A percentile compares a stretch with the other conserved stretches of the same genome.
phyloP scores from a whole-genome alignment of 2,888 invertebrate species.

The Coronaproctus castanopsis region DNA sequence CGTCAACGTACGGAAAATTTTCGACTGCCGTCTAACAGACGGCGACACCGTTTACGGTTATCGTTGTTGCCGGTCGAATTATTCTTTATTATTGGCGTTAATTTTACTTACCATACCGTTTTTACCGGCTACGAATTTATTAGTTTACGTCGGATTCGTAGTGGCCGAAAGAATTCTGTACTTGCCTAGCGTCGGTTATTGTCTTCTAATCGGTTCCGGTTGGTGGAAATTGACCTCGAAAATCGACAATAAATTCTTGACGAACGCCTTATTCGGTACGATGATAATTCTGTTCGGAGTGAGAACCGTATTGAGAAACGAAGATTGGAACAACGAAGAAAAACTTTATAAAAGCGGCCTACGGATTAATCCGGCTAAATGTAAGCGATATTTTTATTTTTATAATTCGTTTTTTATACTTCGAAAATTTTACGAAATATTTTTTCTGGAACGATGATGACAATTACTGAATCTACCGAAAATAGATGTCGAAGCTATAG shows the following conservation, averaged over 20 bases:
- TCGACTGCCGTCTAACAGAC: slow-evolving; percentile 15
- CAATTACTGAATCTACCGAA: too few species aligned
- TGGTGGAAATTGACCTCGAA: slow-evolving; percentile 32
- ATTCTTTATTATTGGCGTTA: slow-evolving; percentile 25
- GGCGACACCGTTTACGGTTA: slow-evolving; percentile 1
- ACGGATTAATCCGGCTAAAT: slow-evolving; percentile 85
- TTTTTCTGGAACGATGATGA: too few species aligned
- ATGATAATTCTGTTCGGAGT: slow-evolving; percentile 44
- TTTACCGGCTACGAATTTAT: slow-evolving; percentile 81
- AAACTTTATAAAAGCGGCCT: slow-evolving; percentile 75
- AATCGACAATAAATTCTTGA: slow-evolving; percentile 22
- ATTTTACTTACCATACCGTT: slow-evolving; percentile 70
- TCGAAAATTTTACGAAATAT: neutral
- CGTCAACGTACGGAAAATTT: too few species aligned
- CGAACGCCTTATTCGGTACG: slow-evolving; percentile 31
- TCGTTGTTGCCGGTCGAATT: slow-evolving; percentile 5
- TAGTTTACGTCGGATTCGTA: slow-evolving; percentile 94
- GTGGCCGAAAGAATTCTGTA: slow-evolving; percentile 89
- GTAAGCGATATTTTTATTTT: slow-evolving; percentile 39
- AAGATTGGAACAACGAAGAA: slow-evolving; percentile 83
- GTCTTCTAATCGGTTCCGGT: slow-evolving; percentile 62
- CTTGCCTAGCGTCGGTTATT: slow-evolving; percentile 86
- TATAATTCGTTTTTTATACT: neutral
- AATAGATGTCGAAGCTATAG: too few species aligned
- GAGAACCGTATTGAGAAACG: slow-evolving; percentile 58